Evolutionary conservation across 2,113 vertebrate species (phyloP), one percentile per base, ranked within the genome.

Genomic region (Pomatorhinus ruficollis): DNA sequence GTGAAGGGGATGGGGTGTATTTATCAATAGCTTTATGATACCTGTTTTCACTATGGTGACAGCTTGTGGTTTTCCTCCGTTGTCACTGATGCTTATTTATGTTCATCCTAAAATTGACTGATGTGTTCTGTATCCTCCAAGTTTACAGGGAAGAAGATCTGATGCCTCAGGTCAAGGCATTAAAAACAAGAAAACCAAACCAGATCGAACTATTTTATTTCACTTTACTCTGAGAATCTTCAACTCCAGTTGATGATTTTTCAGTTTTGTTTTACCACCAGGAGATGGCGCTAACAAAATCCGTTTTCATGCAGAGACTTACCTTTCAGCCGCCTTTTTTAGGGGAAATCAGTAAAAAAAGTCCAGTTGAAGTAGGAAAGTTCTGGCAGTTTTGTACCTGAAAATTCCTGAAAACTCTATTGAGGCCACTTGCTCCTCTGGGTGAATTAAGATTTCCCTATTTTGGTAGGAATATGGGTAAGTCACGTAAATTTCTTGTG

Each of bases 221-320:
- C 25, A 25, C 7, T 74, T 66, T 50, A 56, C 12, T 35, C 80
- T 40, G 15, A 42, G 81, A 72, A 47, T 60, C 37, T 61, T 63
- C n/a, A 71, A 11, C 3, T 50, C 19, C 49, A 60, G 37, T 16
- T 24, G 45, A 49, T 54, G 28, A 13, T 83, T 88, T 77, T 97
- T 97, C 93, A 95, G 59, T 95, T 97, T 95, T 97, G n/a, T 95
- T 87, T 93, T 94, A 89, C 90, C 72, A 92, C 97, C 97, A 98
- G 97, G 92, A 98, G 97, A 90, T 98, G 97, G 96, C 97, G 96
- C 91, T 94, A 96, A 76, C 54, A 95, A 97, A 96, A 96, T 91
- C 96, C 87, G 35, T 79, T 95, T 96, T 90, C 25, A 25, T 78
- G 28, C 25, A 85, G 42, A n/a, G 37, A 23, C 65, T n/a, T 21